Percentiles rank a stretch among this genome's conserved stretches.
phyloP scores from a whole-genome alignment of 1,140 invertebrate species.

The Galleria mellonella region DNA sequence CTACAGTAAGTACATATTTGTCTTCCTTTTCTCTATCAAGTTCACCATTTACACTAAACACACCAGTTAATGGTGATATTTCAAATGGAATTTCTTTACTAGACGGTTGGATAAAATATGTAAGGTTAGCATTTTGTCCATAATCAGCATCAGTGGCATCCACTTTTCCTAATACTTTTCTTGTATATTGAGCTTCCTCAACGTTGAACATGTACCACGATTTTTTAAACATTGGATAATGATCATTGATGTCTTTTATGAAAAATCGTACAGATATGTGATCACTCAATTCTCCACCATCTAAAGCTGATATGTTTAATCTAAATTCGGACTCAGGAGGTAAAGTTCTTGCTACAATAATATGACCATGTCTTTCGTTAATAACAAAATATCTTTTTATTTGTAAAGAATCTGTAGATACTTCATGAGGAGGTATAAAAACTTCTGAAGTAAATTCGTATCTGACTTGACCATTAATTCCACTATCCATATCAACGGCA shows the following conservation, averaged over 20 bases:
- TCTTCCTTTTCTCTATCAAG: constrained; percentile 86
- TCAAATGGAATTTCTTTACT: constrained; percentile 81
- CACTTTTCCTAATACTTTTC: constrained; percentile 83
- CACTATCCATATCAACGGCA: constrained; percentile 88
- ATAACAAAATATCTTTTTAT: constrained; percentile 82
- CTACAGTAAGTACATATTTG: constrained; percentile 82
- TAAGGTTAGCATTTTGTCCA: constrained; percentile 84
- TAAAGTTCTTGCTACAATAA: constrained; percentile 83
- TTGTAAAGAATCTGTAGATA: constrained; percentile 57
- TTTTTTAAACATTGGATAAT: constrained; percentile 87
- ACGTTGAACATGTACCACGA: constrained; percentile 89
- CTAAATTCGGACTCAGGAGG: constrained; percentile 86
- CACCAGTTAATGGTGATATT: constrained; percentile 83
- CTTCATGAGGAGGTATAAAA: constrained; percentile 72
- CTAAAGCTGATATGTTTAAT: constrained; percentile 84
- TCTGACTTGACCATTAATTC: constrained; percentile 82
- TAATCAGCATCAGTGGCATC: constrained; percentile 85
- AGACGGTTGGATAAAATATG: constrained; percentile 79
- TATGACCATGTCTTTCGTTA: constrained; percentile 82
- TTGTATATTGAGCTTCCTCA: constrained; percentile 83
- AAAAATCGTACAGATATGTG: constrained; percentile 79
- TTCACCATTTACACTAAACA: constrained; percentile 83
- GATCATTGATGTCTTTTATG: constrained; percentile 90
- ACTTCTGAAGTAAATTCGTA: constrained; percentile 84
- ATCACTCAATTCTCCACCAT: constrained; percentile 83